A percentile compares a stretch with the other conserved stretches of the same genome.
phyloP scores from a whole-genome alignment of 2,113 vertebrate species.

The Sminthopsis crassicaudata region DNA sequence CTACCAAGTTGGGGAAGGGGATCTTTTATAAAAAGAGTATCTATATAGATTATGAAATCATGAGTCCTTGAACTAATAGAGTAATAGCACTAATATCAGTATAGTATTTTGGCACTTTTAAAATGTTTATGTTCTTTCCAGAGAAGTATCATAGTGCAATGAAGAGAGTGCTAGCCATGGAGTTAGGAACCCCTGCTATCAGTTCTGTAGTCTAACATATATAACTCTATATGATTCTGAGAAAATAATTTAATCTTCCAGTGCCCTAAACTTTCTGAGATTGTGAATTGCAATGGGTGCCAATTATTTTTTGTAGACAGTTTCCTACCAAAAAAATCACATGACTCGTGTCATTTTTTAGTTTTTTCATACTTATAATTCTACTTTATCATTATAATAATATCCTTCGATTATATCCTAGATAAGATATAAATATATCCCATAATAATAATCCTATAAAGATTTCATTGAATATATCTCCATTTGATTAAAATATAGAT shows the following conservation, averaged over 20 bases:
- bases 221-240: background rate
- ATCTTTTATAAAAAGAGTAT: background rate
- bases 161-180: background rate
- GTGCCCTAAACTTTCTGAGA: background rate
- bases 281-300: background rate
- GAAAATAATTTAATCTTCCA: background rate
- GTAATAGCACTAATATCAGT: background rate
- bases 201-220: background rate
- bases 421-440: too few species aligned
- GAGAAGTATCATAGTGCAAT: background rate
- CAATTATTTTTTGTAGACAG: background rate
- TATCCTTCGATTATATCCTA: too few species aligned
- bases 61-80: background rate
- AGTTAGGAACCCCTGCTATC: background rate
- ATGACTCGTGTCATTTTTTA: background rate
- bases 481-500: background rate
- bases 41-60: background rate
- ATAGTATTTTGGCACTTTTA: background rate
- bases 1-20: background rate
- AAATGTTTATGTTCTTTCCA: background rate
- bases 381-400: conserved; percentile 24
- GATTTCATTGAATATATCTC: background rate
- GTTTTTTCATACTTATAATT: background rate
- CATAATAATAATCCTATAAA: background rate
- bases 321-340: background rate